Percentiles rank a stretch among this genome's conserved stretches.
These are phyloP conservation scores for Electrona antarctica DNA, from an alignment of 2,113 vertebrate genomes.

Conservation along the genomic window DNA sequence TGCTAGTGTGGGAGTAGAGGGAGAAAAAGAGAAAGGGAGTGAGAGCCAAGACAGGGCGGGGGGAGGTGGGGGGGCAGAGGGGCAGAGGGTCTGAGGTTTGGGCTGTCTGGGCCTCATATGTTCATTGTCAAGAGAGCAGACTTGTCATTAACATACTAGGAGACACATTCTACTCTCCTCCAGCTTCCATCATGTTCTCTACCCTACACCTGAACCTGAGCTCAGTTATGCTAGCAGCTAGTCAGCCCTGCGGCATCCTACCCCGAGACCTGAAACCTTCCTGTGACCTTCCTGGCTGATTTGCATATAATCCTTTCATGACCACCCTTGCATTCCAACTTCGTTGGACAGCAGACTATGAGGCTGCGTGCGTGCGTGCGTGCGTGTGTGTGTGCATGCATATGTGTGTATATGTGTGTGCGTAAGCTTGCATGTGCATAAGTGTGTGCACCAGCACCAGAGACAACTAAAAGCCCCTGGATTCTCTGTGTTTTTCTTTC, in stretches of 20 bases:
- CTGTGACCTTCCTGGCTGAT: slow-evolving; percentile 44
- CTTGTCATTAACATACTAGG: slow-evolving; percentile 58
- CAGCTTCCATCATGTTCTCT: slow-evolving; percentile 20
- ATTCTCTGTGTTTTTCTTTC: slow-evolving; percentile 83
- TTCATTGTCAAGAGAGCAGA: slow-evolving; percentile 58
- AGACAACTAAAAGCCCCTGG: slow-evolving; percentile 69
- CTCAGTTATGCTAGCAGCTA: slow-evolving; percentile 25
- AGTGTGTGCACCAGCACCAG: neutral
- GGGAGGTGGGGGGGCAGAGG: slow-evolving; percentile 36
- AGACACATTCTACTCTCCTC: slow-evolving; percentile 34
- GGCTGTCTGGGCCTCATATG: slow-evolving; percentile 75
- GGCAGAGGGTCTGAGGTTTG: slow-evolving; percentile 45
- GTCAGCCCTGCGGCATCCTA: neutral
- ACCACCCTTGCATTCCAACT: slow-evolving; percentile 62
- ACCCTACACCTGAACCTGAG: slow-evolving; percentile 36
- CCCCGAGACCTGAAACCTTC: slow-evolving; percentile 31
- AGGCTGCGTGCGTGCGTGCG: slow-evolving; percentile 18
- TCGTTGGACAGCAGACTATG: slow-evolving; percentile 41
- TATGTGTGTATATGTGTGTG: slow-evolving; percentile 15
- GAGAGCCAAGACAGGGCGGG: slow-evolving; percentile 61
- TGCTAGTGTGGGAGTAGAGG: slow-evolving; percentile 67
- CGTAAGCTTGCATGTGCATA: slow-evolving; percentile 13
- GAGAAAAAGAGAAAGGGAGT: slow-evolving; percentile 57
- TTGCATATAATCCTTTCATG: slow-evolving; percentile 59
- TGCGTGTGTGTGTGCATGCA: slow-evolving; percentile 4